phyloP scores from a whole-genome alignment of 2,113 vertebrate species.

The Mesoclemmys tuberculata region DNA sequence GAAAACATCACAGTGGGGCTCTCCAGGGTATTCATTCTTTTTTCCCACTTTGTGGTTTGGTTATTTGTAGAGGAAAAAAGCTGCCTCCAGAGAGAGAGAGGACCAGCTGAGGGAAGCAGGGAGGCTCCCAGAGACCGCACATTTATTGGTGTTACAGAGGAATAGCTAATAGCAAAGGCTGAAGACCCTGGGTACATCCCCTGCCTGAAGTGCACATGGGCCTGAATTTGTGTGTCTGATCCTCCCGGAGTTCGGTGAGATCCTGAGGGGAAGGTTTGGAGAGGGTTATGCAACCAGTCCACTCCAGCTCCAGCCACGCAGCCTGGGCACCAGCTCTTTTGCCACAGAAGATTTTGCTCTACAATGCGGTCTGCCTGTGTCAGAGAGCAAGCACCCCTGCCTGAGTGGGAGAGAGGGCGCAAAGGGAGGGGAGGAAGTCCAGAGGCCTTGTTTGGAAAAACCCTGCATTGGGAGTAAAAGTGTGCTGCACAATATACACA shows the following conservation, averaged over 20 bases:
- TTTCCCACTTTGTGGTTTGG: not conserved
- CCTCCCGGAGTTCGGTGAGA: not conserved
- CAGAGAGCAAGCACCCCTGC: not conserved
- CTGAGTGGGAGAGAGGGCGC: not conserved
- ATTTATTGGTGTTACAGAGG: not conserved
- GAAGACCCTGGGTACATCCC: not conserved
- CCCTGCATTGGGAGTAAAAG: not conserved
- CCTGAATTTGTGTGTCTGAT: not conserved
- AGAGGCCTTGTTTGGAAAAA: not conserved
- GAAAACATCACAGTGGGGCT: rapidly evolving
- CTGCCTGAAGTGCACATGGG: not conserved
- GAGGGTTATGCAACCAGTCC: not conserved
- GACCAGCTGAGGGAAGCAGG: not conserved
- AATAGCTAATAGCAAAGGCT: not conserved
- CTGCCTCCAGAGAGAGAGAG: not conserved
- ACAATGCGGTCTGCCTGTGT: slow-evolving; percentile 25
- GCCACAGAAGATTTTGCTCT: slow-evolving; percentile 17
- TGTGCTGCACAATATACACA: not conserved
- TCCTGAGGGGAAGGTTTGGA: not conserved
- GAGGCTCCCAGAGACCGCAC: not conserved
- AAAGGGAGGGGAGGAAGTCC: not conserved
- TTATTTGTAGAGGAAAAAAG: not conserved
- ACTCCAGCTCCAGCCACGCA: not conserved
- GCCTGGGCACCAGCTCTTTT: not conserved
- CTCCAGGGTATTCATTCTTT: not conserved